Base-by-base conservation (phyloP, 2,113 vertebrate species). In the Vidua chalybeata region DNA sequence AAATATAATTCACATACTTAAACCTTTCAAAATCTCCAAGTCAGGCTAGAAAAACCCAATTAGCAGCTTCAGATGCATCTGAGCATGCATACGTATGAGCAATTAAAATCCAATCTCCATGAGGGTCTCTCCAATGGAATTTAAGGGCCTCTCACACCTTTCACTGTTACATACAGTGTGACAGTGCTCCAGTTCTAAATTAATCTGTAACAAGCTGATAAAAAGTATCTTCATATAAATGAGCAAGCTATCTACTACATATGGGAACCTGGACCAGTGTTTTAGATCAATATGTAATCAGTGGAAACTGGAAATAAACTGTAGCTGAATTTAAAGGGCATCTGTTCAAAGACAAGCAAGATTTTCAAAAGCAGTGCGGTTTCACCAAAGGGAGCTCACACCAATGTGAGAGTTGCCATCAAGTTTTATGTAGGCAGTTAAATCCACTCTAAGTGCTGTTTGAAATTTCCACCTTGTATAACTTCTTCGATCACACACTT, bases 381-480 rank as follows among this genome's bases (percentile, higher is more conserved):
- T 90, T 72, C 75, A 76, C 61, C 43, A 67, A 77, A 74, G 33
- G 24, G 10, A 88, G 24, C 11, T 80, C 35, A 41, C 37, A 1
- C 13, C 63, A 92, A 8, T 37, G 54, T 26, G 59, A 92, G 68
- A 88, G 26, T 28, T 89, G 33, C 73, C 72, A 61, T 52, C 56
- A 80, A 67, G 21, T 90, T 84, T 94, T 74, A 93, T 31, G 17
- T 8, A 46, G 56, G 66, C 56, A 93, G 72, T 74, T 67, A 89
- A 94, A 91, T 24, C 61, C 1, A 0, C 4, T 1, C 46, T 67
- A 92, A 96, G 37, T 21, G 28, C 81, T 55, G 13, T 49, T 82
- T 75, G 84, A 95, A 95, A 87, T 79, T 79, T 68, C 77, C n/a
- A 89, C 54, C 69, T 93, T 91, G 28, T 68, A 11, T 16, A 86